Conservation (phyloP, 1,140 invertebrate species). For the Drosophila fuyamai region DNA sequence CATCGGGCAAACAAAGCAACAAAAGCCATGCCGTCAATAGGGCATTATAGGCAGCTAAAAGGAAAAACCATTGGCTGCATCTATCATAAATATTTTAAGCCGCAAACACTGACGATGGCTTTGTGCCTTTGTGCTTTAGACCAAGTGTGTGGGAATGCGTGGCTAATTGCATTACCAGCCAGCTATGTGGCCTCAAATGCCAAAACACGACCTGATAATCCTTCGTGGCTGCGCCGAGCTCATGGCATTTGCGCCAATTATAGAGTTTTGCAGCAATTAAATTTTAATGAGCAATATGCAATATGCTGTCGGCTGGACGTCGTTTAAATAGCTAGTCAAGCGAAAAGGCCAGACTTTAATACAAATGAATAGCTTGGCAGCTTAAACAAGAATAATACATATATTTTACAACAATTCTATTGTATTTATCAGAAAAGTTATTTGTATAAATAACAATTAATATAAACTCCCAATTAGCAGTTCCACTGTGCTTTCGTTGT, state of each 20-base stretch:
- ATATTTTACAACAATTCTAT: too few relatives aligned
- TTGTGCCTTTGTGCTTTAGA: constrained; percentile 34
- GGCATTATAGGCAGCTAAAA: constrained; percentile 40
- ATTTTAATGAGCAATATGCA: constrained; percentile 66
- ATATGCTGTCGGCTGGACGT: constrained; percentile 13
- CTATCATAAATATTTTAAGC: constrained; percentile 79
- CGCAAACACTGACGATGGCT: constrained; percentile 55
- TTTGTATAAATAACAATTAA: not conserved
- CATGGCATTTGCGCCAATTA: constrained; percentile 63
- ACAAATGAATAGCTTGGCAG: constrained; percentile 7
- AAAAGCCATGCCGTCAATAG: constrained; percentile 50
- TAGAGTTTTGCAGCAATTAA: constrained; percentile 67
- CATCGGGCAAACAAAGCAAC: constrained; percentile 63
- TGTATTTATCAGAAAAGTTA: too few relatives aligned
- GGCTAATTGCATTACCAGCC: constrained; percentile 70
- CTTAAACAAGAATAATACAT: not conserved
- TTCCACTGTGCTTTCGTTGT: not conserved
- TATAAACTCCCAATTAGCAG: not conserved
- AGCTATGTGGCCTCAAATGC: constrained; percentile 50
- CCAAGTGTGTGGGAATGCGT: constrained; percentile 12
- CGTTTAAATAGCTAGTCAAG: constrained; percentile 14
- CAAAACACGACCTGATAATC: constrained; percentile 67
- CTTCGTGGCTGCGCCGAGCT: constrained; percentile 24
- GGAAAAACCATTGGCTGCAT: constrained; percentile 57
- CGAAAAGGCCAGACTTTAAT: constrained; percentile 9